Percentiles rank a stretch among this genome's conserved stretches.
Conservation (phyloP, 2,888 invertebrate genomes). For the Diaphora mendica region DNA sequence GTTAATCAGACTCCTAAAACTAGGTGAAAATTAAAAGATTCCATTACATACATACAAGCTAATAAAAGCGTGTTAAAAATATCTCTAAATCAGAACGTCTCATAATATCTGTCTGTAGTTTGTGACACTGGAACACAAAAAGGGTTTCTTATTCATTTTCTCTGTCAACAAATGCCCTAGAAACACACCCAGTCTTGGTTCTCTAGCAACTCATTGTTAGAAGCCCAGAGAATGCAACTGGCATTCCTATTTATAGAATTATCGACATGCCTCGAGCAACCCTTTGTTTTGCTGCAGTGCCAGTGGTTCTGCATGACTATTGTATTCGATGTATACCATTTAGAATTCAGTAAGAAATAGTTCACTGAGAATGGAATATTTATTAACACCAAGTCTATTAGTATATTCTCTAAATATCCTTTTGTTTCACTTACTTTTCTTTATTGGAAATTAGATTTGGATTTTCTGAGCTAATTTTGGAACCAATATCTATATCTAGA, state of each 20-base stretch:
- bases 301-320: slow-evolving; percentile 29
- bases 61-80: too few relatives aligned
- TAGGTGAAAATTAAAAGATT: too few relatives aligned
- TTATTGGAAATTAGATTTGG: too few relatives aligned
- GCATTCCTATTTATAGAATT: slow-evolving; percentile 60
- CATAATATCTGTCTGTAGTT: too few relatives aligned
- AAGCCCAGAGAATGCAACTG: slow-evolving; percentile 63
- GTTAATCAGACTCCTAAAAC: too few relatives aligned
- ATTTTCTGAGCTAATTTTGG: too few relatives aligned
- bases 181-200: slow-evolving; percentile 42
- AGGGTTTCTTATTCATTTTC: slow-evolving; percentile 28
- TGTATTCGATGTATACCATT: slow-evolving; percentile 22
- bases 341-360: slow-evolving; percentile 13
- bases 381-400: neutral
- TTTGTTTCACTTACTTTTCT: neutral
- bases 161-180: slow-evolving; percentile 46
- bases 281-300: slow-evolving; percentile 51
- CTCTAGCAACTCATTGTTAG: slow-evolving; percentile 54
- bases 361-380: neutral
- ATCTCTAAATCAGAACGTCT: too few relatives aligned
- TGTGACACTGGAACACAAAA: slow-evolving; percentile 6
- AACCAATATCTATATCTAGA: too few relatives aligned
- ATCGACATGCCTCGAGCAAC: slow-evolving; percentile 52
- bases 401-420: neutral
- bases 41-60: too few relatives aligned